Base-by-base conservation (phyloP, 2,888 invertebrate genomes). In the Lepas anatifera region DNA sequence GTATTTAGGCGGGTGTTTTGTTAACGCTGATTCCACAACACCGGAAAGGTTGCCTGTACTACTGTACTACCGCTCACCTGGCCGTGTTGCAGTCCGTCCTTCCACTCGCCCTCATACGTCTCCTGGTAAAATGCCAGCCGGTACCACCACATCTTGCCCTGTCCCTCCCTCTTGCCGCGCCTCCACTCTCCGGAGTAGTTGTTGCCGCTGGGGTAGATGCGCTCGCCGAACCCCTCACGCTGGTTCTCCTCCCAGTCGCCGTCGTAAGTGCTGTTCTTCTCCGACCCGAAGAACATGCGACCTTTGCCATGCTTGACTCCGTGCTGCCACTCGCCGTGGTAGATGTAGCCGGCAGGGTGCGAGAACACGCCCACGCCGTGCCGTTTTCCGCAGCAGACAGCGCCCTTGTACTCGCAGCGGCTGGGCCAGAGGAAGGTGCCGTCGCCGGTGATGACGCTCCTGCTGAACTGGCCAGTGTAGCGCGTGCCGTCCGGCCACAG, bases 401-500 rank as follows among this genome's bases (percentile, higher is more conserved):
- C 77, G 2, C 87, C 87, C 64, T 80, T 80, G 76, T 84, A 86
- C 58, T 78, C 78, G 72, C 79, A 83, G 67, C 84, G 79, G 63
- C 82, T 80, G 1, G 85, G 80, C 87, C 86, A 86, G 68, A 82
- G 81, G 73, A 86, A 86, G 72, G 83, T 82, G 1, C 87, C 86
- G 71, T 82, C 81, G 69, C 86, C 86, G 70, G 84, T 79, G 81
- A 85, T 85, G 0, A 80, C 77, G 39, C 85, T 85, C 70, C 82
- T 80, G 74, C 79, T 78, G 86, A 86, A 87, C 73, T 83, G 81
- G 0, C 87, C 87, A 72, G 79, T 81, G 76, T 86, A 87, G 77
- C 85, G 84, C 76, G 86, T 85, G 70, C 83, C 82, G 77, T 86
- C 86, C 1, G 82, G 80, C 85, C 85, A 86, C 74, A 84, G 80